Base-by-base conservation (phyloP, 2,888 invertebrate species). In the Mylabris sibirica region DNA sequence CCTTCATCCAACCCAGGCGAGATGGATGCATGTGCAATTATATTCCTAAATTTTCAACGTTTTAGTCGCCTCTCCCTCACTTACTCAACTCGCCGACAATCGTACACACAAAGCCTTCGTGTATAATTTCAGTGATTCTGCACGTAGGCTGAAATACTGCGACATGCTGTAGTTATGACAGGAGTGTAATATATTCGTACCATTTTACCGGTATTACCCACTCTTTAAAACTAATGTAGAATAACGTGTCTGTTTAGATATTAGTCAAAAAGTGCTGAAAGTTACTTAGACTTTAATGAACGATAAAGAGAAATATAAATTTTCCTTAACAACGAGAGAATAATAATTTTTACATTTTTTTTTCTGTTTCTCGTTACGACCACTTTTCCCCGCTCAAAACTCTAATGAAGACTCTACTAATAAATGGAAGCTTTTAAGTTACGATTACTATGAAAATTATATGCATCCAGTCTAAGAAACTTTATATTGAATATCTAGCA, bases 121-220 rank as follows among this genome's bases (percentile, higher is more conserved):
- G 17, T 34, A 64, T 64, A 61, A 67, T 70, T 70, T 44, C 68
- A 44, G 67, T 67, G 65, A 60, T 60, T 59, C 62, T 67, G 65
- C 69, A 73, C 71, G 73, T 74, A 77, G 74, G 73, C 71, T 71
- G 71, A 75, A 77, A 76, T 79, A 76, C 70, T 70, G 72, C 71
- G 73, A 74, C 75, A 75, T 75, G 68, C 72, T 72, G 73, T 76
- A 76, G 75, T 77, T 75, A 77, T 74, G 77, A 78, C 76, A 72
- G 64, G 69, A 60, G 65, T 64, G 70, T 71, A 74, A 75, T 74
- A 75, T 76, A 78, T 77, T 77, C 74, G 75, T 76, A 70, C 74
- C 73, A 74, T 74, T 74, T 76, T 76, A 74, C 75, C 72, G 61
- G 74, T 70, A 74, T 76, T 77, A 74, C 75, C 69, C 71, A 1